A percentile compares a stretch with the other conserved stretches of the same genome.
Conservation (phyloP, 2,888 invertebrate genomes). For the Zele albiditarsus region DNA sequence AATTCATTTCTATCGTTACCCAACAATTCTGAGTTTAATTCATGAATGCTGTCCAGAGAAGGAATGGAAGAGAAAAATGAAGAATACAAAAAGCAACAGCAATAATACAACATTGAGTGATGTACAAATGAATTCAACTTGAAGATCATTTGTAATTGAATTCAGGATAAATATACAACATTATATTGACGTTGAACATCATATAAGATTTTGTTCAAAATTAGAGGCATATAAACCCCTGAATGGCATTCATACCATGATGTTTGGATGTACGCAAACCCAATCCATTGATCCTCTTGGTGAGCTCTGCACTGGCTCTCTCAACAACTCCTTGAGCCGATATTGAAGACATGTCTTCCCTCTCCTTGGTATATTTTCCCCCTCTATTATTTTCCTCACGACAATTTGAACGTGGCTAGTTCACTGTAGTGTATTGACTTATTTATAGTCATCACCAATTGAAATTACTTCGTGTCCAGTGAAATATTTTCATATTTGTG, state of each 20-base stretch:
- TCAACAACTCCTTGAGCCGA: conserved; percentile 93
- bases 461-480: conserved; percentile 41
- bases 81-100: background rate
- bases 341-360: conserved; percentile 82
- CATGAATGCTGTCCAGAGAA: conserved; percentile 44
- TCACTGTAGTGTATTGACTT: conserved; percentile 15
- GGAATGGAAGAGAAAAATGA: conserved; percentile 20
- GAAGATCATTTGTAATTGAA: background rate
- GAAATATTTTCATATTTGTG: conserved; percentile 51
- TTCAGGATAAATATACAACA: background rate
- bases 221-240: background rate
- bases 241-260: conserved; percentile 60
- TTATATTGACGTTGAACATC: background rate
- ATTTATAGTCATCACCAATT: conserved; percentile 40
- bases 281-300: conserved; percentile 90
- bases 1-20: conserved; percentile 35
- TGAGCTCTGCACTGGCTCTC: conserved; percentile 91
- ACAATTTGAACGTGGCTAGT: conserved; percentile 38
- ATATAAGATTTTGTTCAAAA: too few species aligned
- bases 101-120: background rate
- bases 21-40: conserved; percentile 43
- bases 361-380: background rate
- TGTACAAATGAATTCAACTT: background rate
- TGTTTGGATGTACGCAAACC: conserved; percentile 80
- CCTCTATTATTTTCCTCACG: background rate